Base-by-base conservation (phyloP, 2,113 vertebrate species). In the Rhinoderma darwinii region DNA sequence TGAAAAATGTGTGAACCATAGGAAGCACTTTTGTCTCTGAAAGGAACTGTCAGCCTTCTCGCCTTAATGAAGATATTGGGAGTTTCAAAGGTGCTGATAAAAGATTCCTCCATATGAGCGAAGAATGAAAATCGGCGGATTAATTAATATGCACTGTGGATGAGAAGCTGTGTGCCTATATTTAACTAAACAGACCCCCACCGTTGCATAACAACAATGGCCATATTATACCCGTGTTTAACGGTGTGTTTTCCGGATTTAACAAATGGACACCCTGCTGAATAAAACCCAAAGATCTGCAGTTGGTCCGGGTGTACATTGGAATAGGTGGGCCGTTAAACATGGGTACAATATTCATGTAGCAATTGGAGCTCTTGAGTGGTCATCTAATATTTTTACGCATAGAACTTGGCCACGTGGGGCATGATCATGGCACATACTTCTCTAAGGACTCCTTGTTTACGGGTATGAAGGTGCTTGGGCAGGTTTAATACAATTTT, bases 41-140 rank as follows among this genome's bases (percentile, higher is more conserved):
- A 32, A 56, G 47, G 20, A 72, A 11, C 50, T 87, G 85, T 82
- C 85, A 44, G 85, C 50, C 10, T 74, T 72, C 35, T 61, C 35
- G 54, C 66, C 86, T 75, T 87, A 82, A 82, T 74, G 78, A 87
- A 87, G 51, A 82, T 63, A 82, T 75, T 51, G 79, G 32, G 56
- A 17, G 27, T 74, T 82, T 43, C 47, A 44, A 27, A 81, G 70
- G 39, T 86, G 66, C 77, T 81, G 76, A 80, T 56, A 70, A 72
- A 86, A 81, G 77, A 76, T 70, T 72, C 47, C 11, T 59, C 68
- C 77, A 22, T 30, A 10, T 15, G 66, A 74, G 77, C 47, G 3
- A 47, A 81, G 44, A 81, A 68, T 54, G 41, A 27, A 56, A 80
- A 86, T 44, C 20, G 30, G n/a, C 75, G 51, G 43, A 27, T 63